These are phyloP conservation scores for Erebia aethiops DNA, from an alignment of 2,888 invertebrate genomes.

Conservation along the genomic window DNA sequence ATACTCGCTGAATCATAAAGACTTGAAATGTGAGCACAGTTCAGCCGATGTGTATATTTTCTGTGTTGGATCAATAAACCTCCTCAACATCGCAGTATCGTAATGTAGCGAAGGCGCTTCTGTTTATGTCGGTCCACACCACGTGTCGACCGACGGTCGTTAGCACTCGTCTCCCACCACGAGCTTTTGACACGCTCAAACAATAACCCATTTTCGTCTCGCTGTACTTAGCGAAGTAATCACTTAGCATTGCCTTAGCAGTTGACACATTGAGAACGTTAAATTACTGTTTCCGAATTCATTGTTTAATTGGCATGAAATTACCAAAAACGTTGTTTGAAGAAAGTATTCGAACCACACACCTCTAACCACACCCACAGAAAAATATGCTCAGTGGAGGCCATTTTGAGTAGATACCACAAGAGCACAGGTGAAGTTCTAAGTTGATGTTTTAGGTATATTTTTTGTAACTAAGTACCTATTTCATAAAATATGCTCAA, in stretches of 20 bases:
- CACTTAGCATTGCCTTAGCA: background rate
- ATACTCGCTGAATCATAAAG: conserved; percentile 5
- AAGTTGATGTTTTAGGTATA: no score
- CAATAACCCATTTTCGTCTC: conserved; percentile 36
- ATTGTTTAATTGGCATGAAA: no score
- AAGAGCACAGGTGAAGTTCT: no score
- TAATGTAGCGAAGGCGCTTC: conserved; percentile 27
- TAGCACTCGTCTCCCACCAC: conserved; percentile 61
- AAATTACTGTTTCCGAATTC: background rate
- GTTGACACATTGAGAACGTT: background rate
- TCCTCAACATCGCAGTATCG: background rate
- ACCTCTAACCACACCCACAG: no score
- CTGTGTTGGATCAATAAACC: no score
- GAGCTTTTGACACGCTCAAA: conserved; percentile 48
- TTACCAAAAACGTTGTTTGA: no score
- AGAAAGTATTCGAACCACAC: no score
- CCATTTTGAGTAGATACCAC: no score
- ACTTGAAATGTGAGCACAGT: background rate
- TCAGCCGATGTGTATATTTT: no score
- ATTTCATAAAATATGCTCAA: no score
- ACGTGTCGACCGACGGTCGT: conserved; percentile 59
- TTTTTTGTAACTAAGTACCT: no score
- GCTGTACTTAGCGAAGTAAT: conserved; percentile 14
- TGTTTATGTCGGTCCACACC: conserved; percentile 43
- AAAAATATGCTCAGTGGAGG: no score